These are phyloP conservation scores for Rattus rattus DNA, from an alignment of 2,113 vertebrate genomes.

Conservation along the genomic window DNA sequence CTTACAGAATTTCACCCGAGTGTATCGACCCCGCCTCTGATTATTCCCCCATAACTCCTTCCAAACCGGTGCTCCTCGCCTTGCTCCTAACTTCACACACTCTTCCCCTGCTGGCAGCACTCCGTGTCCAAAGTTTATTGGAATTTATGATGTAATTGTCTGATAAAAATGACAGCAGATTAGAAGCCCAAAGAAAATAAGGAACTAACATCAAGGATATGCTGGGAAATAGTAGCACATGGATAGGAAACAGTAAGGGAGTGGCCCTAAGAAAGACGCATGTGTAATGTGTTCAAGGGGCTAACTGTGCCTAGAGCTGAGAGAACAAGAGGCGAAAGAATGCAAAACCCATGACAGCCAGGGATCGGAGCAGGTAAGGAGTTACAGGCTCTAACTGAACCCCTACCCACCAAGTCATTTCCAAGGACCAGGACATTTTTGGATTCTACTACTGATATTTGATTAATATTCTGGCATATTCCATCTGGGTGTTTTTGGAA, in stretches of 20 bases:
- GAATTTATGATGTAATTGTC: background rate
- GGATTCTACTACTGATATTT: background rate
- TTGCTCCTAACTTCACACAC: background rate
- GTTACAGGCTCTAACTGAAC: background rate
- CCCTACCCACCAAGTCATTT: background rate
- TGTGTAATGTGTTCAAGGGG: background rate
- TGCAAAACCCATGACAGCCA: background rate
- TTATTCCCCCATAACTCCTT: background rate
- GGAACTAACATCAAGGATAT: background rate
- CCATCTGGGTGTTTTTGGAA: background rate
- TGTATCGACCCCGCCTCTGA: fast-evolving
- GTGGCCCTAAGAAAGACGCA: background rate
- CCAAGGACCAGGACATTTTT: background rate
- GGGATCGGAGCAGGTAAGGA: background rate
- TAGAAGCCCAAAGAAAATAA: slow-evolving; percentile 32
- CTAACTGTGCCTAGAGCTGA: background rate
- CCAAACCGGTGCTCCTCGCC: too few relatives aligned
- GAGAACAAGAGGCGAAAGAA: background rate
- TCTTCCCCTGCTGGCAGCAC: background rate
- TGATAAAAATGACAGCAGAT: background rate
- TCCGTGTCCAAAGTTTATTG: background rate
- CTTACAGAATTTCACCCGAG: too few relatives aligned
- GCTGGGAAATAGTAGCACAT: background rate
- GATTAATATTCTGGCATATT: slow-evolving; percentile 11
- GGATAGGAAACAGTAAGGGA: background rate